phyloP scores from a whole-genome alignment of 2,888 invertebrate species.

The Muscina levida region DNA sequence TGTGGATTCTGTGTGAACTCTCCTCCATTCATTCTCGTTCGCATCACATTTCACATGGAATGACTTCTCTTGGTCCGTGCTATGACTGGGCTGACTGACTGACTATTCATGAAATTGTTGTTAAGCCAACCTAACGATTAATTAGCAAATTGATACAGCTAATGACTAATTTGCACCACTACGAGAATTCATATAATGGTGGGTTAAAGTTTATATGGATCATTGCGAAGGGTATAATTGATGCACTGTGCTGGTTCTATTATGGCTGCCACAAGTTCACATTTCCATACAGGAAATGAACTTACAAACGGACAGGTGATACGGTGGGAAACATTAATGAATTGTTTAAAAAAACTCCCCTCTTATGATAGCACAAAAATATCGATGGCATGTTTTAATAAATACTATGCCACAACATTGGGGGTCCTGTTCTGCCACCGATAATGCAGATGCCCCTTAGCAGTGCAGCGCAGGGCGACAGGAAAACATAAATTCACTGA shows the following conservation, averaged over 20 bases:
- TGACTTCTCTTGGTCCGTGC: neutral
- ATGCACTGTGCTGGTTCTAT: no score
- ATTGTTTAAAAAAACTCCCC: no score
- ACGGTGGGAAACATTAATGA: no score
- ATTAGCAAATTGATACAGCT: slow-evolving; percentile 6
- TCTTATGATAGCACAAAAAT: no score
- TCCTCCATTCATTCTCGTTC: neutral
- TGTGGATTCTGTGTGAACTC: slow-evolving; percentile 14
- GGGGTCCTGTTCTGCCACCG: neutral
- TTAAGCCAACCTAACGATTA: neutral
- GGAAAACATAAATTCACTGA: slow-evolving; percentile 63
- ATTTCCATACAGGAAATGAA: no score
- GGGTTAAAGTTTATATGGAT: no score
- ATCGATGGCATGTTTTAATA: no score
- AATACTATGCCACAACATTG: neutral
- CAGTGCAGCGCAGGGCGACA: slow-evolving; percentile 31
- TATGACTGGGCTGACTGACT: neutral
- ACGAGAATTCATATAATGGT: no score
- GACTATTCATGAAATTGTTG: slow-evolving; percentile 1
- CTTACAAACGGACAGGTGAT: no score
- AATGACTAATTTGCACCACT: neutral
- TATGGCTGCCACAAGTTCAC: no score
- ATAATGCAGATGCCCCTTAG: slow-evolving; percentile 16
- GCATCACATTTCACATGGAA: neutral
- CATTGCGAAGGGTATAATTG: no score